Base-by-base conservation (phyloP, 2,888 invertebrate genomes). In the Hoplodrina blanda region DNA sequence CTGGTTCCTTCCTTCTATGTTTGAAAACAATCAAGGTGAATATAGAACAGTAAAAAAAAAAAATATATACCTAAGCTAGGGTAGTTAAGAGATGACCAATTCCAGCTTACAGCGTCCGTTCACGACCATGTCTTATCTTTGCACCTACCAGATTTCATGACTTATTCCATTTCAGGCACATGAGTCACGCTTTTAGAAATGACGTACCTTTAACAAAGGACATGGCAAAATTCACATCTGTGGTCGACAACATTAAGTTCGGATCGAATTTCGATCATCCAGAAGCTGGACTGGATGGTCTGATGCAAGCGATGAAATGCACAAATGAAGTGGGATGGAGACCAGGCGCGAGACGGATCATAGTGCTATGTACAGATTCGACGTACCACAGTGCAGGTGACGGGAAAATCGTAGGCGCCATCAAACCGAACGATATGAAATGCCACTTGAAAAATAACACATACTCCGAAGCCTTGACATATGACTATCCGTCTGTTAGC, bases 221-320 rank as follows among this genome's bases (percentile, higher is more conserved):
- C 78, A 96, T 97, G 19, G 70, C 87, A 0, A 81, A 77, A 54
- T 97, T 97, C 77, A 57, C 56, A 20, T 0, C 62, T 0, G 63
- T 15, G 7, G 76, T 91, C 10, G 11, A 30, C 0, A 20, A 52
- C 0, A 75, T 81, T 46, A 46, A 60, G 1, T 85, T 92, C 73
- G 96, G 75, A 90, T 95, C 76, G 75, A 97, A 97, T 92, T 91
- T 97, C 74, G 98, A 98, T 85, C 94, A 96, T 5, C 98, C 98
- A 0, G 99, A 99, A 93, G 98, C 98, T 20, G 98, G 98, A 5
- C 97, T 99, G 60, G 98, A 99, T 90, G 99, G 98, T 13, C 93
- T 99, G 57, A 98, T 99, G 97, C 99, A 98, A 93, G 98, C 97
- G 0, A 97, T 98, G 87, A 97, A 97, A 13, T 98, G 98, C 85